Conservation (phyloP, 2,113 vertebrate species). For the Coptodon bakossiorum region DNA sequence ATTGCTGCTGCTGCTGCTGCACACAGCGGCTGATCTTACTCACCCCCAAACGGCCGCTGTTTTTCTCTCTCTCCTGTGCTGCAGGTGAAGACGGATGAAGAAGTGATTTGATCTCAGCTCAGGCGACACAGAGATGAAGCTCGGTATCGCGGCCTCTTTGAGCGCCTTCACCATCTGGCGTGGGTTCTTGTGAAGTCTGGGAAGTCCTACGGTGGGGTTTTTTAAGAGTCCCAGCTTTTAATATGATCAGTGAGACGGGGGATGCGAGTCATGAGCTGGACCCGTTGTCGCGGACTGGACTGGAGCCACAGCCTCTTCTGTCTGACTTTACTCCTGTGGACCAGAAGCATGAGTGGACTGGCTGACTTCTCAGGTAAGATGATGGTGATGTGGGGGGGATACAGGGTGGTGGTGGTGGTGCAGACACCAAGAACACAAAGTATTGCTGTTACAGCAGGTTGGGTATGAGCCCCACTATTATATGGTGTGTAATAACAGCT, state of each 20-base stretch:
- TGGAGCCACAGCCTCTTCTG: constrained; percentile 56
- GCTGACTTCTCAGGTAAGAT: constrained; percentile 74
- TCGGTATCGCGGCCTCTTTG: not conserved
- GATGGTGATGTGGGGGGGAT: not conserved
- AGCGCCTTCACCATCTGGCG: not conserved
- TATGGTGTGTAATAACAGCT: not conserved
- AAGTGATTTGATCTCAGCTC: not conserved
- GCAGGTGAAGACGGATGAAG: not conserved
- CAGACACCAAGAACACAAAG: not conserved
- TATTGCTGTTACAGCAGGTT: not conserved
- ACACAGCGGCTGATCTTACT: not conserved
- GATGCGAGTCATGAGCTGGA: constrained; percentile 52
- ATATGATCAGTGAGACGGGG: constrained; percentile 50
- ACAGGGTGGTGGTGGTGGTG: not conserved
- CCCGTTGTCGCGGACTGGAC: constrained; percentile 36
- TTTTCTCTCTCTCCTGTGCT: not conserved
- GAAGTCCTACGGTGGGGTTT: not conserved
- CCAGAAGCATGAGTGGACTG: constrained; percentile 59
- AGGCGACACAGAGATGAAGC: not conserved
- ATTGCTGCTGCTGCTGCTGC: not conserved
- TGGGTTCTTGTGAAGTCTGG: not conserved
- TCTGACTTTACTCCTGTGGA: constrained; percentile 67
- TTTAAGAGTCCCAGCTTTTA: not conserved
- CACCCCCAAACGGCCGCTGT: not conserved
- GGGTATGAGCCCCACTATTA: not conserved